Percentiles rank a stretch among this genome's conserved stretches.
Evolutionary conservation across 1,140 invertebrate species (phyloP).

Genomic region (Zaprionus taronus): DNA sequence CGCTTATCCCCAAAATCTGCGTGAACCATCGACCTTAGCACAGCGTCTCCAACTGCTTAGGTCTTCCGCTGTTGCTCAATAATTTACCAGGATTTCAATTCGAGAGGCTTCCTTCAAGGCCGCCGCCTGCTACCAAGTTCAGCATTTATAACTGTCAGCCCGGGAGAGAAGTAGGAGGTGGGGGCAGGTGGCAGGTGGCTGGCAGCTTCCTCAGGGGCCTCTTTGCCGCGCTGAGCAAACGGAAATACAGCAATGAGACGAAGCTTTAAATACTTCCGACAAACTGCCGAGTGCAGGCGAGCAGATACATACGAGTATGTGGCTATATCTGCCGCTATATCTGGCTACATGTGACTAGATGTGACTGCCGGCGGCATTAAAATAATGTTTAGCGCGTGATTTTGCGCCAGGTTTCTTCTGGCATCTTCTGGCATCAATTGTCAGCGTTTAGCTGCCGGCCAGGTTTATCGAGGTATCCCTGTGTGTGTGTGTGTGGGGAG

Average conservation of each 20-base stretch:
- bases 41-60: background rate
- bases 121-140: conserved; percentile 36
- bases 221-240: conserved; percentile 28
- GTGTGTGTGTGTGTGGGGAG: conserved; percentile 4
- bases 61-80: conserved; percentile 18
- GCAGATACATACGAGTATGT: conserved; percentile 45
- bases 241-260: conserved; percentile 50
- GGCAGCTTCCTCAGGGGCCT: conserved; percentile 35
- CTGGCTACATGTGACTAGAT: conserved; percentile 18
- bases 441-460: conserved; percentile 68
- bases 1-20: conserved; percentile 13
- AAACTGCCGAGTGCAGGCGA: conserved; percentile 37
- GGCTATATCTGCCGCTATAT: background rate
- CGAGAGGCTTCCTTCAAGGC: conserved; percentile 57
- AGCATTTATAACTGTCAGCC: conserved; percentile 53
- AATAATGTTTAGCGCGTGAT: conserved; percentile 81
- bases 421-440: conserved; percentile 72
- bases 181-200: background rate
- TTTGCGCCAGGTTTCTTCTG: conserved; percentile 39
- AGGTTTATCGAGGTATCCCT: conserved; percentile 64
- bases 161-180: background rate
- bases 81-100: conserved; percentile 37
- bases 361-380: conserved; percentile 64
- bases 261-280: conserved; percentile 65
- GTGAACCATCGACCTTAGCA: background rate